Conservation (phyloP, 2,113 vertebrate genomes). For the Sinocyclocheilus grahami region DNA sequence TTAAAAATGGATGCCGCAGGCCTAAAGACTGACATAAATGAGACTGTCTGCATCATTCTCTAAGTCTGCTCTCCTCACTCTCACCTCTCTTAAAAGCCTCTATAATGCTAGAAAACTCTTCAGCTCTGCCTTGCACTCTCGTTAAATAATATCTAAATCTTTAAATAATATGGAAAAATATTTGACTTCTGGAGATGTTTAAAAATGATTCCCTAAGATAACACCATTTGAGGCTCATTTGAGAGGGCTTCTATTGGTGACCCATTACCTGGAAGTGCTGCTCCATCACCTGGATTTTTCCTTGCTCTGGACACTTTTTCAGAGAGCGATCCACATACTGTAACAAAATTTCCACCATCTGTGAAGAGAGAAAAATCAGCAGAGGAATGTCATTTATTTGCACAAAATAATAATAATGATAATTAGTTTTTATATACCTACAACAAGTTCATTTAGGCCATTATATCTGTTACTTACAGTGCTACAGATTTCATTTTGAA, state of each 20-base stretch:
- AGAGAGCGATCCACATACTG: conserved; percentile 87
- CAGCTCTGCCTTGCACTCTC: background rate
- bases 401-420: background rate
- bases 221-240: background rate
- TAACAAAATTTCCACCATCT: conserved; percentile 95
- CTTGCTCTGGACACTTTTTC: conserved; percentile 95
- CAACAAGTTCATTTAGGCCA: background rate
- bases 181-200: too few species aligned
- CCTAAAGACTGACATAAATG: conserved; percentile 15
- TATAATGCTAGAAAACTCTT: background rate
- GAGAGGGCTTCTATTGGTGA: background rate
- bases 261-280: conserved; percentile 90
- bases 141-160: background rate
- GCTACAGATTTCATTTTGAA: background rate
- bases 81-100: background rate
- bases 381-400: background rate
- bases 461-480: background rate
- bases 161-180: background rate
- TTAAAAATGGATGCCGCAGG: conserved; percentile 27
- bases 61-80: background rate
- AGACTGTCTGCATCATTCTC: background rate
- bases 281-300: conserved; percentile 94
- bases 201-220: background rate
- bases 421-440: background rate
- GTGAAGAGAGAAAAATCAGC: background rate